phyloP scores from a whole-genome alignment of 2,888 invertebrate species.

The Agonopterix arenella region DNA sequence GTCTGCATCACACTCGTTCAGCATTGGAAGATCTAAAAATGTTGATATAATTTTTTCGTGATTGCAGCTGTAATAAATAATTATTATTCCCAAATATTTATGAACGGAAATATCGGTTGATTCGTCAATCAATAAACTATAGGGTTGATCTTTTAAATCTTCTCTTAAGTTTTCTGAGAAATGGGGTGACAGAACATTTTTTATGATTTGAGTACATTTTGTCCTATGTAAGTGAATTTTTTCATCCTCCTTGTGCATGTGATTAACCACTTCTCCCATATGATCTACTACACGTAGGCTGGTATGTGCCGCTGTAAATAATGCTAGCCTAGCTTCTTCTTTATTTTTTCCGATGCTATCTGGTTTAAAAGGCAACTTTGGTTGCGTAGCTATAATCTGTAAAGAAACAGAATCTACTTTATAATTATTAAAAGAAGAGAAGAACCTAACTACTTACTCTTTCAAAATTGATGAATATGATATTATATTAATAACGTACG shows the following conservation, averaged over 20 bases:
- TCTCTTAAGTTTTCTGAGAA: constrained; percentile 7
- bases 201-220: too few relatives aligned
- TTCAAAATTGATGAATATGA: not conserved
- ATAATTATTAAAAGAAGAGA: not conserved
- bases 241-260: too few relatives aligned
- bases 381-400: too few relatives aligned
- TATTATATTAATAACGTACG: not conserved
- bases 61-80: constrained; percentile 12
- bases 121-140: constrained; percentile 16
- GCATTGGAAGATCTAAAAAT: constrained; percentile 4
- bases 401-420: too few relatives aligned
- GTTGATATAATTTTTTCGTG: constrained; percentile 8
- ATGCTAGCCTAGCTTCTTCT: too few relatives aligned
- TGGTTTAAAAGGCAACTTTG: too few relatives aligned
- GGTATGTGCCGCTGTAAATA: too few relatives aligned
- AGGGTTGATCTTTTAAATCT: constrained; percentile 14
- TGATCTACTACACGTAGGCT: too few relatives aligned
- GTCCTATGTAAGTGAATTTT: too few relatives aligned
- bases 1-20: constrained; percentile 11
- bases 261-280: too few relatives aligned
- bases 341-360: too few relatives aligned
- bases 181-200: constrained; percentile 9
- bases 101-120: constrained; percentile 14
- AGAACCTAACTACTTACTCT: not conserved
- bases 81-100: constrained; percentile 13